Evolutionary conservation across 2,888 invertebrate genomes (phyloP).

Genomic region (Brachylomia viminalis): DNA sequence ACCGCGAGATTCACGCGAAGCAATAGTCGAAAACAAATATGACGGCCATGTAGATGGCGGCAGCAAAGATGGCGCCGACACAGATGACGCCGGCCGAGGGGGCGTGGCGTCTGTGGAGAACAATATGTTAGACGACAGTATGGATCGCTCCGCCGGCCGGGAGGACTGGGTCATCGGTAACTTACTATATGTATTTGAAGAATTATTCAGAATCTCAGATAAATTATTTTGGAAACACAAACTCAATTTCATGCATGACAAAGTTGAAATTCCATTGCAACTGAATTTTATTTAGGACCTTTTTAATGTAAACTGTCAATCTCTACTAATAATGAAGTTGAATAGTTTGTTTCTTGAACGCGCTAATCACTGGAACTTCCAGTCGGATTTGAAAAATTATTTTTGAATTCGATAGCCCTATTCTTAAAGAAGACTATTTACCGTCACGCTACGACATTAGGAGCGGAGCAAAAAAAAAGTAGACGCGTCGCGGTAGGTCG

Average conservation of each 20-base stretch:
- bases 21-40: neutral
- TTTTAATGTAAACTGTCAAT: too few species aligned
- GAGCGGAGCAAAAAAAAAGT: too few species aligned
- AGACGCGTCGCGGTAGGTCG: too few species aligned
- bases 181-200: constrained; percentile 2
- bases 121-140: constrained; percentile 42
- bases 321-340: too few species aligned
- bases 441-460: too few species aligned
- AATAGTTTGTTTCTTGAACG: too few species aligned
- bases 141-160: constrained; percentile 36
- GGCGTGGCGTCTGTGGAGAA: constrained; percentile 29
- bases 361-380: too few species aligned
- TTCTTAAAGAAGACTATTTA: too few species aligned
- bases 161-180: constrained; percentile 67
- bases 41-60: neutral
- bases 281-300: too few species aligned
- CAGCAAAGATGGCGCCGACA: neutral
- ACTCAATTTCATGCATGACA: neutral
- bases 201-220: neutral
- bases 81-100: neutral
- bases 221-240: too few species aligned
- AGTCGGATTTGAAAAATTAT: too few species aligned
- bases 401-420: too few species aligned
- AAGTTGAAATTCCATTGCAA: neutral
- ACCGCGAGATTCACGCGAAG: constrained; percentile 1